phyloP scores from a whole-genome alignment of 2,113 vertebrate genomes.

The Pluvianellus socialis region DNA sequence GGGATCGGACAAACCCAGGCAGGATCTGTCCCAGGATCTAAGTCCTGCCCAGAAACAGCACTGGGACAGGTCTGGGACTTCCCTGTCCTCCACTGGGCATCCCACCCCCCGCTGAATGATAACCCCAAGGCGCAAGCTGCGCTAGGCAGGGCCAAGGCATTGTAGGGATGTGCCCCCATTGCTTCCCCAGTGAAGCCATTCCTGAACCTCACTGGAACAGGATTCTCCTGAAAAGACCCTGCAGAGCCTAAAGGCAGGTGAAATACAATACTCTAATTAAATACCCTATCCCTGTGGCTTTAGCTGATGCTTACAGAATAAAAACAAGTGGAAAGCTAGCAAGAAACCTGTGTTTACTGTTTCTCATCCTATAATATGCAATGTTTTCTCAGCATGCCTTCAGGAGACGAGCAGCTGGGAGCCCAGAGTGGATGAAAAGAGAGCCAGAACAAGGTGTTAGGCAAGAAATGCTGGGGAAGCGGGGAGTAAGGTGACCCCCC shows the following conservation, averaged over 20 bases:
- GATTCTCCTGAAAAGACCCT: background rate
- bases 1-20: background rate
- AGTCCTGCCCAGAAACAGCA: background rate
- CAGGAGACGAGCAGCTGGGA: background rate
- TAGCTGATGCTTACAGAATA: conserved; percentile 19
- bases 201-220: background rate
- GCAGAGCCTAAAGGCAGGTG: background rate
- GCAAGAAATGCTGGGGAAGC: background rate
- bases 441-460: background rate
- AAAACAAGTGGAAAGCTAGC: conserved; percentile 32
- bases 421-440: background rate
- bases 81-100: background rate
- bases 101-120: background rate
- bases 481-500: background rate
- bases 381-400: conserved; percentile 36
- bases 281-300: background rate
- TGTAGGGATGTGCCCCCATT: background rate
- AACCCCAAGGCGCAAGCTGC: background rate
- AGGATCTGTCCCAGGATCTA: background rate
- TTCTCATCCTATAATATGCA: conserved; percentile 3
- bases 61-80: background rate
- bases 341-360: background rate
- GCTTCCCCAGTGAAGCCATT: background rate
- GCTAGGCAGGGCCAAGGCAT: background rate
- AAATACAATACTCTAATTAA: conserved; percentile 36